Base-by-base conservation (phyloP, 2,797 vertebrate genomes). In the Sebastes taczanowskii region DNA sequence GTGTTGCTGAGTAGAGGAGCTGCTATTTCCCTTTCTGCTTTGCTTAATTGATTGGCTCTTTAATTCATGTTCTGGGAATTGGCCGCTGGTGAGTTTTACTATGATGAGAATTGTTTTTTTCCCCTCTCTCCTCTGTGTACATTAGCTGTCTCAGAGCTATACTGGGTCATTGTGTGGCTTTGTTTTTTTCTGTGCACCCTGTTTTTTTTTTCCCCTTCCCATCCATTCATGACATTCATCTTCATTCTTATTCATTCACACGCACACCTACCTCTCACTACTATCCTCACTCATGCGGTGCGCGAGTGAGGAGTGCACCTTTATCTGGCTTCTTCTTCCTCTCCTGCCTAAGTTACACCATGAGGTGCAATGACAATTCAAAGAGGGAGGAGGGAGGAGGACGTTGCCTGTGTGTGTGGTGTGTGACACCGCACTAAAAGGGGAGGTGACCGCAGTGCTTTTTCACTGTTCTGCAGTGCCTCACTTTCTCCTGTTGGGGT, bases 371-470 rank as follows among this genome's bases (percentile, higher is more conserved):
- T 80, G 85, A 80, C 79, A 77, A 16, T 72, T 56, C 1, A 23
- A 55, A 11, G 62, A 22, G 23, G 62, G 60, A 49, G 75, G 49
- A 68, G 59, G 69, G 73, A 61, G 35, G 60, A 42, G 69, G 42
- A 20, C 42, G 20, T 49, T 76, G 72, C 62, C 62, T 29, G 77
- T 83, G 86, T 77, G 49, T 49, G 46, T 38, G 35, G 46, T 49
- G 87, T 94, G 93, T 95, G 94, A 94, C 94, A 90, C 92, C 81
- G 93, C 94, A 93, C 93, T 91, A 88, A 91, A 94, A 91, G 81
- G 92, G 94, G 93, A 93, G 92, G 90, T 88, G 91, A 92, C 95
- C 93, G 91, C 95, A 93, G 92, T 89, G 88, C 83, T 82, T 85
- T 84, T 84, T 78, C 74, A 83, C 81, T 59, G 66, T 7, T 74